Base-by-base conservation (phyloP, 2,888 invertebrate genomes). In the Melinopterus prodromus region DNA sequence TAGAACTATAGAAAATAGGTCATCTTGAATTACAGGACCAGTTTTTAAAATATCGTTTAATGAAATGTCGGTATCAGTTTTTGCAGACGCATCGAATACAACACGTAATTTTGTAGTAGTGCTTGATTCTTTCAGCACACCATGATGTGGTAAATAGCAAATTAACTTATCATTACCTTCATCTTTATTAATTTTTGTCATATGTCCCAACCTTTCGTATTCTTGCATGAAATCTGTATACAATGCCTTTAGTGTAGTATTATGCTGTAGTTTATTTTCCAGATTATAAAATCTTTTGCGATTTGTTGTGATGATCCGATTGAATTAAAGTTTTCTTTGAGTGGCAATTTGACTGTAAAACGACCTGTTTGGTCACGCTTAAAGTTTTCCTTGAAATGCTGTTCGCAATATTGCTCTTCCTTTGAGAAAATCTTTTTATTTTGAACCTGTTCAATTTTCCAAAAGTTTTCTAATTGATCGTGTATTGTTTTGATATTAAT, bases 21-120 rank as follows among this genome's bases (percentile, higher is more conserved):
- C 37, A 36, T 76, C 35, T 35, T 80, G 76, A 35, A 78, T 75
- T 16, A 26, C 16, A 6, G 78, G 80, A 1, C 71, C 80, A n/a
- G 69, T 69, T 9, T 38, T 36, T 74, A 77, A 76, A 9, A 79
- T 71, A 37, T 77, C 79, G 38, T 79, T 79, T 70, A 79, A 71
- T 35, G 71, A 79, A 12, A 79, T 15, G 6, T 71, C 71, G 6
- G 12, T 71, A 9, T 26, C n/a, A n/a, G 16, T 78, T 78, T 79
- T 79, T 16, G 16, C 15, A 15, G 70, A 77, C 4, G 16, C 75
- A 69, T 79, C 79, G 53, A 79, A 79, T 9, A 79, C 79, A n/a
- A 79, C 79, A 5, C 77, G 70, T 15, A 7, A 77, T 15, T 79
- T 79, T n/a, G 79, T 77, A 9, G 71, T 79, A 9, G 9, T 7